A percentile compares a stretch with the other conserved stretches of the same genome.
phyloP scores from a whole-genome alignment of 2,888 invertebrate species.

The Heliconius ismenius region DNA sequence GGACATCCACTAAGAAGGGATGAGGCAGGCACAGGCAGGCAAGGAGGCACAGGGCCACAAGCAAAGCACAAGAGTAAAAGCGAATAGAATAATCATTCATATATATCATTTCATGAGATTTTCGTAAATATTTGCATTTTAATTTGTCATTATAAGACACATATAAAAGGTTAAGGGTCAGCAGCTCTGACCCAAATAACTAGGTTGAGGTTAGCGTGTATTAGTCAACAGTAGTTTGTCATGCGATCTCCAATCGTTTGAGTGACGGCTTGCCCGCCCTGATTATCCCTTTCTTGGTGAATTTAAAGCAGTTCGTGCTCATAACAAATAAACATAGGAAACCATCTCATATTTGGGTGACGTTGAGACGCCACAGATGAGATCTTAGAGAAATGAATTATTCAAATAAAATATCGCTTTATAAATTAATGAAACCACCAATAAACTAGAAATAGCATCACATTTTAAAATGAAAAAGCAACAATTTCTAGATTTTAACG shows the following conservation, averaged over 20 bases:
- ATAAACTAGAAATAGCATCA: background rate
- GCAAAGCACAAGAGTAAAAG: background rate
- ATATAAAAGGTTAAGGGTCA: conserved; percentile 26
- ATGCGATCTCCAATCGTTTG: conserved; percentile 58
- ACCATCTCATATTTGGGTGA: conserved; percentile 19
- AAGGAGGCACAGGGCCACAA: no score
- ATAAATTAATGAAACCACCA: background rate
- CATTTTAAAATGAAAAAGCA: conserved; percentile 17
- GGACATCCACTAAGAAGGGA: no score
- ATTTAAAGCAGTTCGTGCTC: conserved; percentile 80
- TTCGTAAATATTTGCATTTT: background rate
- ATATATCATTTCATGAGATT: background rate
- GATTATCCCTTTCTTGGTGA: conserved; percentile 82
- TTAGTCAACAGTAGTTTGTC: conserved; percentile 50
- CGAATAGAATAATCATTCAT: background rate
- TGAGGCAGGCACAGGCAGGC: no score
- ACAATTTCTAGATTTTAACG: conserved; percentile 32
- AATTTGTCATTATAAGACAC: conserved; percentile 12
- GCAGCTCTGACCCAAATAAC: conserved; percentile 31
- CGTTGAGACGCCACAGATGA: background rate
- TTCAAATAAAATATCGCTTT: background rate
- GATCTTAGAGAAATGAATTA: background rate
- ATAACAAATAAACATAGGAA: conserved; percentile 60
- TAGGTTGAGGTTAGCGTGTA: conserved; percentile 37
- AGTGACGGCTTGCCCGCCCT: conserved; percentile 69